Conservation (phyloP, 2,888 invertebrate genomes). For the Nephrotoma guestfalica region DNA sequence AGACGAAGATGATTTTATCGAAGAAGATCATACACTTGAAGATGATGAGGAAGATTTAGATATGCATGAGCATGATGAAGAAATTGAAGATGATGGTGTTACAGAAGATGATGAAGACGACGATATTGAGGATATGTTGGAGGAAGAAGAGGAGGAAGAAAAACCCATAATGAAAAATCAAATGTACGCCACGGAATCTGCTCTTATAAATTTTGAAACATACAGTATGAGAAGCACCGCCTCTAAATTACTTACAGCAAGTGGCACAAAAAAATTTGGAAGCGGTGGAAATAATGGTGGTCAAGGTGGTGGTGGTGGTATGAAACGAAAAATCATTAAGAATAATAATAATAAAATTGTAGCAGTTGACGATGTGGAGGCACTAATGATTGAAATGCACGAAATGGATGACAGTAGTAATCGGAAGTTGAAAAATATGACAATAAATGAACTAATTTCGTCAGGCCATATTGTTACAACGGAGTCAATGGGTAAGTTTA, state of each 20-base stretch:
- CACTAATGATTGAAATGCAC: conserved; percentile 4
- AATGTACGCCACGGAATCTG: not conserved
- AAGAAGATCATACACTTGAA: conserved; percentile 1
- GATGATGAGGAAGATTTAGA: not conserved
- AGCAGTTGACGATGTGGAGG: not conserved
- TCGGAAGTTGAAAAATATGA: not conserved
- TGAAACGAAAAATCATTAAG: not conserved
- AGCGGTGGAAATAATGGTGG: not conserved
- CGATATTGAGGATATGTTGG: not conserved
- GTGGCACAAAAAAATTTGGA: not conserved
- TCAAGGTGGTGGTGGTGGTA: not conserved
- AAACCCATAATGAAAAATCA: not conserved
- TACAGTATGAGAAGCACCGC: not conserved
- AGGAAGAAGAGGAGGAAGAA: not conserved
- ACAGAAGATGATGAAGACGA: conserved; percentile 1
- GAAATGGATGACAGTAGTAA: conserved; percentile 1
- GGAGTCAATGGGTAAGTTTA: not conserved
- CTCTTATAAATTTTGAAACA: not conserved
- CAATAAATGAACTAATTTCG: not conserved
- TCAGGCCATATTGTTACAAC: conserved; percentile 16
- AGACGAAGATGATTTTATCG: not conserved
- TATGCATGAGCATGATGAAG: not conserved
- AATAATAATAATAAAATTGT: not conserved
- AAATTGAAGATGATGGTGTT: not conserved
- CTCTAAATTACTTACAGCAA: not conserved